Conservation (phyloP, 2,797 vertebrate genomes). For the Myoxocephalus aenaeus region DNA sequence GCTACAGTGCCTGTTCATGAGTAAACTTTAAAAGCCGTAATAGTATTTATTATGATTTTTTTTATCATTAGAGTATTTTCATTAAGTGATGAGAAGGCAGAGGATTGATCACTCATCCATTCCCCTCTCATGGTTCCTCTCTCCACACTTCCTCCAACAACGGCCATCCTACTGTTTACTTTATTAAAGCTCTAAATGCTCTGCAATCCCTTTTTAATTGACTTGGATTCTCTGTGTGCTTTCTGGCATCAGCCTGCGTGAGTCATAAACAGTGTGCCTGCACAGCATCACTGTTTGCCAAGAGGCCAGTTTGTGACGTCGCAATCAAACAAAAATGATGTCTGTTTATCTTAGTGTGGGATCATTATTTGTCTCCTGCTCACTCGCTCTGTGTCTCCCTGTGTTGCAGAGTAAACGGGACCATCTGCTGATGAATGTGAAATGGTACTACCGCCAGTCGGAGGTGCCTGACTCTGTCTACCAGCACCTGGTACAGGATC, state of each 20-base stretch:
- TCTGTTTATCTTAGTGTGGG: slow-evolving; percentile 69
- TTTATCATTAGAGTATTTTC: slow-evolving; percentile 12
- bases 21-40: slow-evolving; percentile 24
- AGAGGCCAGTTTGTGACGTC: slow-evolving; percentile 72
- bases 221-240: slow-evolving; percentile 73
- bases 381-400: slow-evolving; percentile 62
- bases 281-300: slow-evolving; percentile 71
- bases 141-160: slow-evolving; percentile 38
- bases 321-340: slow-evolving; percentile 78
- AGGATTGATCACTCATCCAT: slow-evolving; percentile 22
- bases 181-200: slow-evolving; percentile 83
- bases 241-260: slow-evolving; percentile 70
- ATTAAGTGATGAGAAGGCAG: slow-evolving; percentile 26
- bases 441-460: slow-evolving; percentile 99
- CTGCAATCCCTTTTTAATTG: slow-evolving; percentile 85
- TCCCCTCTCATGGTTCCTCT: slow-evolving; percentile 17
- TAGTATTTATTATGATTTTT: background rate
- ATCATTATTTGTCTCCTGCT: slow-evolving; percentile 49
- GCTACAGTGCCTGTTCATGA: slow-evolving; percentile 45
- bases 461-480: slow-evolving; percentile 99
- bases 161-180: slow-evolving; percentile 73
- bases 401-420: slow-evolving; percentile 98
- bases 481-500: slow-evolving; percentile 99
- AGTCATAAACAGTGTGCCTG: slow-evolving; percentile 72
- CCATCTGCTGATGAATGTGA: slow-evolving; percentile 99